phyloP scores from a whole-genome alignment of 2,888 invertebrate species.

The Cinara cedri region DNA sequence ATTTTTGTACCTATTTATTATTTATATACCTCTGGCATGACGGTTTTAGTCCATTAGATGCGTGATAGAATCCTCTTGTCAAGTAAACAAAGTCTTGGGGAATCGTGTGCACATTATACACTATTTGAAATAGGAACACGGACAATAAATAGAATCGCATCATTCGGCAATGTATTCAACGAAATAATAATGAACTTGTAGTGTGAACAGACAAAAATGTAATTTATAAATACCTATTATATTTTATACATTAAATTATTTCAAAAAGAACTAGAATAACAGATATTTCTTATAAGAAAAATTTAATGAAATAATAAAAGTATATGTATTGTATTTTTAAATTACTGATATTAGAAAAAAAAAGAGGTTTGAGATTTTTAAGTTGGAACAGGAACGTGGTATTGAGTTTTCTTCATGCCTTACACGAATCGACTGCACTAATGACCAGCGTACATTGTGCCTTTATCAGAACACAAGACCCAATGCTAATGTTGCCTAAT shows the following conservation, averaged over 20 bases:
- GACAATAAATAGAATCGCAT: slow-evolving; percentile 22
- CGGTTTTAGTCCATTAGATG: slow-evolving; percentile 33
- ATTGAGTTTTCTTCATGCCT: slow-evolving; percentile 15
- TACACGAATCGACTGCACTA: slow-evolving; percentile 45
- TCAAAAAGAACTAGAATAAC: no score
- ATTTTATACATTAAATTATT: no score
- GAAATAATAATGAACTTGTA: neutral
- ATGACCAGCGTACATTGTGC: slow-evolving; percentile 41
- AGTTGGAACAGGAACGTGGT: slow-evolving; percentile 2
- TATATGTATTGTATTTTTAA: neutral
- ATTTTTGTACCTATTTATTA: neutral
- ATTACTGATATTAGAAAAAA: neutral
- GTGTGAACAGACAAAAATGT: no score
- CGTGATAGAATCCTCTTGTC: slow-evolving; percentile 40
- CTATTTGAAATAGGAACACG: slow-evolving; percentile 22
- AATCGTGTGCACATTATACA: neutral
- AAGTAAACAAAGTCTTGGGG: slow-evolving; percentile 32
- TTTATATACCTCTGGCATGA: slow-evolving; percentile 37
- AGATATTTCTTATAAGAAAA: neutral
- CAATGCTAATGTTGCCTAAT: slow-evolving; percentile 54
- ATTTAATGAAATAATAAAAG: neutral
- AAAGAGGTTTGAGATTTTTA: neutral
- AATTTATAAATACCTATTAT: no score
- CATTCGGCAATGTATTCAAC: neutral
- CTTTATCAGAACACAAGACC: slow-evolving; percentile 51